phyloP scores from a whole-genome alignment of 2,797 vertebrate species.

The Sebastes nivosus region DNA sequence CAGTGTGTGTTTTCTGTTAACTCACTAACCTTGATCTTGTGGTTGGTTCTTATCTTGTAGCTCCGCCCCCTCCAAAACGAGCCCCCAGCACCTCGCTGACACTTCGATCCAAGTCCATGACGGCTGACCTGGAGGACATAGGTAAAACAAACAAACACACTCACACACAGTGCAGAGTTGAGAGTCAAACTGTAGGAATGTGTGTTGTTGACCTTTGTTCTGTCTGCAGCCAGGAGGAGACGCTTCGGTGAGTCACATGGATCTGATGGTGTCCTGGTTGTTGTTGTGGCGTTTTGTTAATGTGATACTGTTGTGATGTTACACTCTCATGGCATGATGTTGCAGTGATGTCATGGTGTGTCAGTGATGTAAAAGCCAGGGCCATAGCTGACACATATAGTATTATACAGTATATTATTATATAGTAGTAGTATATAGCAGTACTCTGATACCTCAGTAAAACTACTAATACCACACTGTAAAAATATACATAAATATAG shows the following conservation, averaged over 20 bases:
- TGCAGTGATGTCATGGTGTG: background rate
- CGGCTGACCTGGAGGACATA: conserved; percentile 93
- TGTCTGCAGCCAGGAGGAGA: conserved; percentile 77
- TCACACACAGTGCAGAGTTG: conserved; percentile 20
- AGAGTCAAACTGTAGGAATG: conserved; percentile 1
- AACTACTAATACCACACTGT: background rate
- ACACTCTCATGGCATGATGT: conserved; percentile 21
- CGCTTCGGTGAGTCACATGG: conserved; percentile 73
- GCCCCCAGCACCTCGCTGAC: conserved; percentile 97
- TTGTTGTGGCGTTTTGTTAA: background rate
- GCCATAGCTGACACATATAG: background rate
- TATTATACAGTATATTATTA: no score
- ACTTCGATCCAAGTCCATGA: conserved; percentile 98
- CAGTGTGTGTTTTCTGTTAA: background rate
- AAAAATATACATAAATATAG: background rate
- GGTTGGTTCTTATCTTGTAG: conserved; percentile 76
- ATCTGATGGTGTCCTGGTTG: background rate
- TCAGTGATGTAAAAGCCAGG: background rate
- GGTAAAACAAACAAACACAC: conserved; percentile 69
- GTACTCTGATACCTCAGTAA: background rate
- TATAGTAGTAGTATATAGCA: background rate
- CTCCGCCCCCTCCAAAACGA: conserved; percentile 95
- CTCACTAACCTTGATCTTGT: background rate
- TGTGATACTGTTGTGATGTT: conserved; percentile 1
- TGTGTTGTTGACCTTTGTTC: conserved; percentile 64